Evolutionary conservation across 2,113 vertebrate genomes (phyloP), one percentile per base, ranked within the genome.

Genomic region (Hippocampus abdominalis): DNA sequence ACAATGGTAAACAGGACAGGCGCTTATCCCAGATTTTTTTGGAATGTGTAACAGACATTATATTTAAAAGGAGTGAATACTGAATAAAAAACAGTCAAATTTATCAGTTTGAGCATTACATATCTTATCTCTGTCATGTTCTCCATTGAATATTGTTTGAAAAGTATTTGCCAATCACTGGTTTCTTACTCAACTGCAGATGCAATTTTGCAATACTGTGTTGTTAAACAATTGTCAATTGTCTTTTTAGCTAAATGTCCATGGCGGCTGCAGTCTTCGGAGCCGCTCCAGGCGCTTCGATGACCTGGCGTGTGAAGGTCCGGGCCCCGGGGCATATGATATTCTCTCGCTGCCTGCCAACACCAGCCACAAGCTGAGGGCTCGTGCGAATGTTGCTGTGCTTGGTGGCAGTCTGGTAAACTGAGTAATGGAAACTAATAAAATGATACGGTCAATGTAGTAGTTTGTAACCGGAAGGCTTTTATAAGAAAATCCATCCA

Each of bases 311-410:
- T 83, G 88, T 15, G 73, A 89, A 73, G 78, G 76, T 44, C 93
- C 93, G 18, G 94, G 93, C 69, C 93, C 94, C 20, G 92, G 91
- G 74, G 87, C 88, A 57, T 94, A 93, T 73, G 32, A 89, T 65
- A 75, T 83, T 3, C 61, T 21, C 68, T 77, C 72, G 3, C 57
- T 16, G 70, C 77, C 74, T 25, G 29, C 69, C 73, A 53, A 49
- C 40, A 62, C 23, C 51, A n/a, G 20, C 21, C 51, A 71, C 42
- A 71, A 71, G 16, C 29, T 63, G 36, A 64, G 32, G n/a, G 36
- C 27, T 8, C 25, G 12, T 25, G 42, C 15, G 56, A 73, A 16
- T 20, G 71, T 51, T 25, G 61, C 80, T 64, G 60, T 71, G 70
- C 75, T 23, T 54, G 56, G 42, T 44, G 75, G 54, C 21, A 79